Percentiles rank a stretch among this genome's conserved stretches.
Conservation (phyloP, 2,797 vertebrate genomes). For the Sebastes diaconus region DNA sequence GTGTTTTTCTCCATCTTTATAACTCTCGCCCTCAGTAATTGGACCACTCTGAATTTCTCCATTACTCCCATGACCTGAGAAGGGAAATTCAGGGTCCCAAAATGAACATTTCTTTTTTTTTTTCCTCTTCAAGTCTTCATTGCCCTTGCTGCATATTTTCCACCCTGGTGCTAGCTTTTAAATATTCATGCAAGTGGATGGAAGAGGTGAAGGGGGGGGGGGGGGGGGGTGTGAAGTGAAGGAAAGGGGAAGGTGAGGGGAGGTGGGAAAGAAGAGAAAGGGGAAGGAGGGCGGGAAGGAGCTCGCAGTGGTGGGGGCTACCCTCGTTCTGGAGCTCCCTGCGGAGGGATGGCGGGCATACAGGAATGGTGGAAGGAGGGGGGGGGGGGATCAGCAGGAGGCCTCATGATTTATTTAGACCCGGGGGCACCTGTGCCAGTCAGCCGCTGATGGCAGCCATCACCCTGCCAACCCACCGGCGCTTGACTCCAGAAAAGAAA, state of each 20-base stretch:
- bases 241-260: slow-evolving; percentile 7
- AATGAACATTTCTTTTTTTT: slow-evolving; percentile 23
- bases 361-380: slow-evolving; percentile 34
- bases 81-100: slow-evolving; percentile 26
- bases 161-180: slow-evolving; percentile 73
- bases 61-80: slow-evolving; percentile 16
- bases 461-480: slow-evolving; percentile 48
- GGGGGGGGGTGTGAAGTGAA: background rate
- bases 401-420: slow-evolving; percentile 82
- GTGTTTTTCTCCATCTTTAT: slow-evolving; percentile 20
- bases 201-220: slow-evolving; percentile 49
- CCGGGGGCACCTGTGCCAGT: slow-evolving; percentile 74
- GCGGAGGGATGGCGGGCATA: slow-evolving; percentile 59
- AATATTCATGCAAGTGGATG: slow-evolving; percentile 79
- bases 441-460: slow-evolving; percentile 60
- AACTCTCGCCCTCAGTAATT: slow-evolving; percentile 14
- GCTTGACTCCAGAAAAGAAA: slow-evolving; percentile 28
- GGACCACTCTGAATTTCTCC: slow-evolving; percentile 18
- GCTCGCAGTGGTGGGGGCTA: slow-evolving; percentile 36
- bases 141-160: slow-evolving; percentile 70
- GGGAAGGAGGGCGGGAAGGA: slow-evolving; percentile 38
- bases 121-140: slow-evolving; percentile 23
- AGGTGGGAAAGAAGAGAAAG: slow-evolving; percentile 53
- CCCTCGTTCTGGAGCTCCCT: slow-evolving; percentile 67
- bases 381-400: slow-evolving; percentile 57